A percentile compares a stretch with the other conserved stretches of the same genome.
phyloP scores from a whole-genome alignment of 2,113 vertebrate genomes.

The Scomber japonicus region DNA sequence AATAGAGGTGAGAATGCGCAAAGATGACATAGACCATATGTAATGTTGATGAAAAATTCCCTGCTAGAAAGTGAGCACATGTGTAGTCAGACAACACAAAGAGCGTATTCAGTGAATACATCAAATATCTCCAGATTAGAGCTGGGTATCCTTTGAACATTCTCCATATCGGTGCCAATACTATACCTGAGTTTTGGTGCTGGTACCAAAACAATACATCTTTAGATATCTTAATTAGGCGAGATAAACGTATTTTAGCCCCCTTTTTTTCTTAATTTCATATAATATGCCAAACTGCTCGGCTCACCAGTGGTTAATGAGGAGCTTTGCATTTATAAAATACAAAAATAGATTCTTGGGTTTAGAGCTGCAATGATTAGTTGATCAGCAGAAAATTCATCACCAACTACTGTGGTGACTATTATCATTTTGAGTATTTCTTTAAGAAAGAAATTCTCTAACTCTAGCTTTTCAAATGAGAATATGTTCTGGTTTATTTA shows the following conservation, averaged over 20 bases:
- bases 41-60: constrained; percentile 53
- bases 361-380: no score
- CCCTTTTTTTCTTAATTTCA: neutral
- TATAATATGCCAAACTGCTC: neutral
- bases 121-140: neutral
- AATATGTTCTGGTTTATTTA: no score
- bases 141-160: neutral
- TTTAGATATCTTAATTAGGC: neutral
- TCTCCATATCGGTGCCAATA: neutral
- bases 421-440: no score
- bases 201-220: neutral
- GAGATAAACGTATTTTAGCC: neutral
- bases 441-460: no score
- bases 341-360: no score
- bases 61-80: constrained; percentile 10
- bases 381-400: no score
- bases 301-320: neutral
- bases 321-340: no score
- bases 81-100: constrained; percentile 35
- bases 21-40: constrained; percentile 76
- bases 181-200: neutral
- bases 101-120: neutral
- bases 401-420: no score
- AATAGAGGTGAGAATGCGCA: constrained; percentile 81
- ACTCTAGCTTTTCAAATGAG: no score